Evolutionary conservation across 2,888 invertebrate species (phyloP).

Genomic region (Euzophera pinguis): DNA sequence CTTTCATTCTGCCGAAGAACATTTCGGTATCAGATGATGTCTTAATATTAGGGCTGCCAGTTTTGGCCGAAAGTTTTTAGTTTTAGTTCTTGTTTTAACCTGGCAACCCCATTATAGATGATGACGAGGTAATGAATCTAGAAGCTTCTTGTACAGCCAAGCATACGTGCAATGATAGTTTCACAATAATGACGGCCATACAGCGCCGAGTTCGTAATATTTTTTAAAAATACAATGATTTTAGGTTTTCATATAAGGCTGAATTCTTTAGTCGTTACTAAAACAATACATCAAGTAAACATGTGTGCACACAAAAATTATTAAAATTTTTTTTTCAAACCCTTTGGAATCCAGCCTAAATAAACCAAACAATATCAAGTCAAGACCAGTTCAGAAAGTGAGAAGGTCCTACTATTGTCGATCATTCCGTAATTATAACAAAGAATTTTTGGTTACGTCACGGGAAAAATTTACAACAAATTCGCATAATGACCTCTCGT

Average conservation of each 20-base stretch:
- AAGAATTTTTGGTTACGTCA: too few relatives aligned
- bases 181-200: neutral
- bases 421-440: too few relatives aligned
- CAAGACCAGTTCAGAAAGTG: neutral
- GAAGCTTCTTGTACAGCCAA: conserved; percentile 4
- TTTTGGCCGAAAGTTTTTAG: conserved; percentile 25
- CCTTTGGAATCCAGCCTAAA: neutral
- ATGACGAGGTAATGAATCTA: neutral
- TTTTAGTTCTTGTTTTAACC: neutral
- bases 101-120: conserved; percentile 10
- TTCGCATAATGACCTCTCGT: neutral
- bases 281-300: too few relatives aligned
- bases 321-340: neutral
- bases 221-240: neutral
- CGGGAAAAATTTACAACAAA: too few relatives aligned
- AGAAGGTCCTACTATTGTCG: too few relatives aligned
- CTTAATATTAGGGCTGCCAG: conserved; percentile 21
- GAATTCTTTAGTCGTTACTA: too few relatives aligned
- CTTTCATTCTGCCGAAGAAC: conserved; percentile 66
- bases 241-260: too few relatives aligned
- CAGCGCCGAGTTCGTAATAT: neutral
- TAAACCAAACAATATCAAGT: conserved; percentile 1
- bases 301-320: neutral
- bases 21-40: conserved; percentile 34
- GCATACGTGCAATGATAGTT: conserved; percentile 1